Conservation (phyloP, 2,113 vertebrate species). For the Oostethus manadensis region DNA sequence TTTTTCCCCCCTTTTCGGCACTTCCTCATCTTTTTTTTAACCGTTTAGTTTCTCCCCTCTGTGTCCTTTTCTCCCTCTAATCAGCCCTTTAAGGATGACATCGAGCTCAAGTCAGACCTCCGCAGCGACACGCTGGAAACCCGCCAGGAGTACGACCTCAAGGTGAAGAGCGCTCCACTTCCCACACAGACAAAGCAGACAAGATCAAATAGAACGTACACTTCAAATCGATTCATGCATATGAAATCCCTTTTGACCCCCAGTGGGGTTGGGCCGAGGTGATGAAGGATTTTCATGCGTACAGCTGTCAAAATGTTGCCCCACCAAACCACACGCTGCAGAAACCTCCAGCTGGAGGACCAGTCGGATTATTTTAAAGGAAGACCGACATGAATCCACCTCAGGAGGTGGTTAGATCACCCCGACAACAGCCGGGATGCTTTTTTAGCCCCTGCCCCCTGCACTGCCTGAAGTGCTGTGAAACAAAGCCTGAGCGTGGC, state of each 20-base stretch:
- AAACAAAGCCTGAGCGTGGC: slow-evolving; percentile 14
- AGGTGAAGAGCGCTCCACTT: slow-evolving; percentile 69
- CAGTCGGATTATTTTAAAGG: slow-evolving; percentile 45
- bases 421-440: slow-evolving; percentile 29
- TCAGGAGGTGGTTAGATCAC: slow-evolving; percentile 50
- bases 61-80: slow-evolving; percentile 77
- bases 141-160: slow-evolving; percentile 95
- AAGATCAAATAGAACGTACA: background rate
- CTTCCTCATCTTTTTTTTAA: slow-evolving; percentile 54
- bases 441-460: background rate
- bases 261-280: slow-evolving; percentile 18
- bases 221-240: slow-evolving; percentile 15
- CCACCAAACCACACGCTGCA: slow-evolving; percentile 31
- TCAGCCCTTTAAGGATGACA: slow-evolving; percentile 94
- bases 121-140: slow-evolving; percentile 92
- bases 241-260: slow-evolving; percentile 37
- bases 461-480: slow-evolving; percentile 36
- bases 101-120: slow-evolving; percentile 91
- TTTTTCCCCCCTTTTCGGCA: slow-evolving; percentile 50
- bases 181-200: background rate
- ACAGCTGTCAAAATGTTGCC: slow-evolving; percentile 42
- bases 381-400: slow-evolving; percentile 49
- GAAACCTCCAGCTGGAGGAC: slow-evolving; percentile 36
- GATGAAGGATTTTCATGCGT: slow-evolving; percentile 41
- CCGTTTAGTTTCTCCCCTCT: slow-evolving; percentile 78